Evolutionary conservation across 2,888 invertebrate genomes (phyloP), one percentile per base, ranked within the genome.

Genomic region (Ophion ellenae): DNA sequence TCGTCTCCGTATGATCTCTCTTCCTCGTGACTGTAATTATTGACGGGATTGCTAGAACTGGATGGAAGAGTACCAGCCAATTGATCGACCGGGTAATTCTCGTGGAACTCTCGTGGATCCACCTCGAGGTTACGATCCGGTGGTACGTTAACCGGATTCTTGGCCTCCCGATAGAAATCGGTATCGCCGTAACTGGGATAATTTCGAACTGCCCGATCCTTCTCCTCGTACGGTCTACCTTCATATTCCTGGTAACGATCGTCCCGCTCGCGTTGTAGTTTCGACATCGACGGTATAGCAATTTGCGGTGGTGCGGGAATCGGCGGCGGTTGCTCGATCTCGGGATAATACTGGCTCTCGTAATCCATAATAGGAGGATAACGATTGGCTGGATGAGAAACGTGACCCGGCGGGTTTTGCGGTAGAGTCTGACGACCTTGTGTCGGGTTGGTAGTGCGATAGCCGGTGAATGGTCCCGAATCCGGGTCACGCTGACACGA

Each of bases 61-160:
- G 47, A 2, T 17, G n/a, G 40, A 24, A 14, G 14, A 14, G 11
- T 14, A 47, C 47, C 40, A 4, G 53, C 14, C 14, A 81, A 71
- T 24, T 28, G 69, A 10, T 40, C 47, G 40, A 66, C 59, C 1
- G 66, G 3, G 4, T 64, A n/a, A 20, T 57, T 24, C 7, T 81
- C 85, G 53, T 78, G 75, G 20, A 59, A 40, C 10, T 81, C 71
- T 40, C 80, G 73, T 20, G 20, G 24, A 79, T 79, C 57, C 20
- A 28, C n/a, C 24, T 75, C 73, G 28, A 64, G 28, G 17, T 73
- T 64, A 17, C 80, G 63, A 24, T 66, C 17, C n/a, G 88, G 86
- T 14, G 88, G 85, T 14, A 87, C 85, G 70, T 88, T 88, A 7
- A 76, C 86, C 2, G 86, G 83, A 70, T 88, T 87, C 24, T 89